Conservation (phyloP, 2,113 vertebrate genomes). For the Takifugu flavidus region DNA sequence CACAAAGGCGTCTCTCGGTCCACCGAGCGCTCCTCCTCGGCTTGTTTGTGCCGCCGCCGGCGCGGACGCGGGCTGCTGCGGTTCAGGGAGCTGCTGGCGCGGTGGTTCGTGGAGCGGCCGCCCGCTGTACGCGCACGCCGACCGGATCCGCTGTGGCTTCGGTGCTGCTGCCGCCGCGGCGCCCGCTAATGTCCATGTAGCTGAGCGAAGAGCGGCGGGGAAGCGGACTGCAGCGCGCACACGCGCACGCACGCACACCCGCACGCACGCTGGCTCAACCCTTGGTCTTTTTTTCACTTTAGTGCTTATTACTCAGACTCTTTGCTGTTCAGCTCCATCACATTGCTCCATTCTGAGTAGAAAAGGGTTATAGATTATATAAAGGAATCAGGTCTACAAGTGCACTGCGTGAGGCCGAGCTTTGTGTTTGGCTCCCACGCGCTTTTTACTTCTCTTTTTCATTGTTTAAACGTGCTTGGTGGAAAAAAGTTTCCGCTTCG, state of each 20-base stretch:
- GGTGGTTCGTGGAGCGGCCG: conserved; percentile 19
- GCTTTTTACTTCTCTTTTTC: no score
- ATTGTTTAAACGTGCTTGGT: no score
- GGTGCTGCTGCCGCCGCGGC: conserved; percentile 47
- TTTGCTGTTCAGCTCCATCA: no score
- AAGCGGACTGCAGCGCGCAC: conserved; percentile 57
- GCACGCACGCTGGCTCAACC: conserved; percentile 11
- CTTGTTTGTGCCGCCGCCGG: conserved; percentile 16
- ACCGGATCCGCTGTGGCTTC: conserved; percentile 41
- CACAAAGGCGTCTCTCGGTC: conserved; percentile 34
- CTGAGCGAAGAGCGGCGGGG: conserved; percentile 55
- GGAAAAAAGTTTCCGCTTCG: no score
- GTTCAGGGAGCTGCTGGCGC: conserved; percentile 4
- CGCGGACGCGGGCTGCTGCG: conserved; percentile 8
- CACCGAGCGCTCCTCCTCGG: conserved; percentile 5
- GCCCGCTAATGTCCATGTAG: conserved; percentile 63
- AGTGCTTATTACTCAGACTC: no score
- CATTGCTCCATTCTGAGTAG: no score
- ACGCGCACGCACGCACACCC: neutral
- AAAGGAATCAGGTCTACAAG: no score
- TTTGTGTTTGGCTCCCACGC: no score
- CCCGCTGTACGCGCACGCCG: conserved; percentile 16
- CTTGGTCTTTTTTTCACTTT: no score
- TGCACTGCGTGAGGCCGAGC: no score
- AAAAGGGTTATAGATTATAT: no score